Percentiles rank a stretch among this genome's conserved stretches.
These are phyloP conservation scores for Patella depressa DNA, from an alignment of 2,888 invertebrate species.

Conservation along the genomic window DNA sequence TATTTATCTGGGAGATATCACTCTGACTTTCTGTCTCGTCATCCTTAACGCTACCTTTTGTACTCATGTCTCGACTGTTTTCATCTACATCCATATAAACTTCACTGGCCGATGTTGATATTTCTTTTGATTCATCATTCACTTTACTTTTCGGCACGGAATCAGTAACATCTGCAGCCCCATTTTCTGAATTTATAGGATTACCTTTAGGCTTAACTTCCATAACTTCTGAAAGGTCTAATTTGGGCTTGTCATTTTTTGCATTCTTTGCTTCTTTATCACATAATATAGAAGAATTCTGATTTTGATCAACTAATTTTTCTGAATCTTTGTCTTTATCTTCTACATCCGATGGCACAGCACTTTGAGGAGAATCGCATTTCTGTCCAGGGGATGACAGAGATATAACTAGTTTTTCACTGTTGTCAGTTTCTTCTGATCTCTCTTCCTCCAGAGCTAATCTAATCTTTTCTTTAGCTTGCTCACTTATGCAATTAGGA, in stretches of 20 bases:
- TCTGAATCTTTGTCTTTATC: neutral
- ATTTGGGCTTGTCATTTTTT: neutral
- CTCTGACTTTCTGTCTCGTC: neutral
- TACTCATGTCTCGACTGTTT: neutral
- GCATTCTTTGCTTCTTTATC: neutral
- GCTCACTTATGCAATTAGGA: neutral
- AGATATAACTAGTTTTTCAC: slow-evolving; percentile 1
- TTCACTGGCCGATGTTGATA: neutral
- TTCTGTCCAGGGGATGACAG: neutral
- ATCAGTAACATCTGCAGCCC: neutral
- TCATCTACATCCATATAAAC: slow-evolving; percentile 1
- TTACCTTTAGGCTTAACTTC: neutral
- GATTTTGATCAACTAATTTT: slow-evolving; percentile 4
- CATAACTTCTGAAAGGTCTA: neutral
- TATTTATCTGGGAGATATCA: neutral
- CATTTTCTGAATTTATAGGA: neutral
- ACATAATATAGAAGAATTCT: neutral
- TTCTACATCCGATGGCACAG: no score
- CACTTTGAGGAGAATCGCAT: no score
- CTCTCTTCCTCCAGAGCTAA: neutral
- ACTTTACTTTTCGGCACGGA: neutral
- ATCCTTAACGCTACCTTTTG: slow-evolving; percentile 1
- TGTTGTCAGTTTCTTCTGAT: neutral
- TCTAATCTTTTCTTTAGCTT: neutral
- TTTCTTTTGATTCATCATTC: neutral